Base-by-base conservation (phyloP, 2,888 invertebrate species). In the Drosophila recens region DNA sequence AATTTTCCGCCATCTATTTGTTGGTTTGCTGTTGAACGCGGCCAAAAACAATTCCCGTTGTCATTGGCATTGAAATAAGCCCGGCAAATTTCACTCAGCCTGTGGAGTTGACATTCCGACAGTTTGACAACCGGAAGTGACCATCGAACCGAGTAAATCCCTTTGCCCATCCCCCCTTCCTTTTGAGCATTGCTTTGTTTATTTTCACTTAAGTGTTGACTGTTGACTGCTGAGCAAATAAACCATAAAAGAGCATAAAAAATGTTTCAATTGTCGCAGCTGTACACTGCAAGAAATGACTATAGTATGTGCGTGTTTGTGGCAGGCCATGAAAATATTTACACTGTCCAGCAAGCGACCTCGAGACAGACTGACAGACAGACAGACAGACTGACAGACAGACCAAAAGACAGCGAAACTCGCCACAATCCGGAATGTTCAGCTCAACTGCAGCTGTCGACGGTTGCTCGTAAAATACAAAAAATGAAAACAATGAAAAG, bases 231-330 rank as follows among this genome's bases (percentile, higher is more conserved):
- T 42, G 61, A 42, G 68, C 69, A 85, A 85, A 82, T 72, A 87
- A 88, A 75, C 84, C 86, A 88, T 88, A 80, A 88, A 84, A 84
- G 79, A 73, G 87, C 84, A 83, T 88, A 86, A 76, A 74, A 83
- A 86, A 86, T 88, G 89, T 79, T 83, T 79, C 87, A 83, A 86
- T 84, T 88, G 84, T 88, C 79, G 67, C 72, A 72, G 67, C 63
- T 68, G 81, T 67, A 79, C 77, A 86, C 73, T 74, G 84, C 66
- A 68, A 69, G 70, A 77, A 82, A 82, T 59, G 57, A 45, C 73
- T 66, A 48, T 53, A 45, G 71, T 66, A 48, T 53, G 17, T 76
- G 49, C 51, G 42, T 68, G 45, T 20, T 5, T 65, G 38, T 66
- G 71, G 38, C 67, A 56, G 57, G 64, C 67, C 72, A 74, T 74